Conservation (phyloP, 2,797 vertebrate species). For the Holocentrus rufus region DNA sequence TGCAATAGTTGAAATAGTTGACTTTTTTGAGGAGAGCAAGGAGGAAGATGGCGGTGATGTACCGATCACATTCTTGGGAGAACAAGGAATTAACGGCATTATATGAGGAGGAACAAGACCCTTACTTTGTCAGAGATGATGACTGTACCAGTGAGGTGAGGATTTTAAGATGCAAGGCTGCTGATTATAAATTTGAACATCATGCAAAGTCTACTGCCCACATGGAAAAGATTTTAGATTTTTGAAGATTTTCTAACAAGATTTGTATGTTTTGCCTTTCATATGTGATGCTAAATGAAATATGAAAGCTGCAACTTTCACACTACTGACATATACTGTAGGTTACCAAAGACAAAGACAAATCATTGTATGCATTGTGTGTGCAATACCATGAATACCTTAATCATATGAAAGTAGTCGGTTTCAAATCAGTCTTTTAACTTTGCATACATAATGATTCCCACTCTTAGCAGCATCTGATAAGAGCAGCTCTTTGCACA, state of each 20-base stretch:
- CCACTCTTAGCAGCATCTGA: too few species aligned
- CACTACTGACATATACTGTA: too few species aligned
- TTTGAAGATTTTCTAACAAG: neutral
- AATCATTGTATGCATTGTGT: too few species aligned
- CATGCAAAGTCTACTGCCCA: neutral
- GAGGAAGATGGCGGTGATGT: constrained; percentile 36
- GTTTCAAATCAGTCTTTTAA: too few species aligned
- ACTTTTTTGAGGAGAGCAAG: neutral
- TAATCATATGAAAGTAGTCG: too few species aligned
- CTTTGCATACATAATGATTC: too few species aligned
- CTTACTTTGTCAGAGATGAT: constrained; percentile 39
- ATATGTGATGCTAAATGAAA: too few species aligned
- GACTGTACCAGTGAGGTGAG: constrained; percentile 66
- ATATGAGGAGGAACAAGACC: constrained; percentile 49
- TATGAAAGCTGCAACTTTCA: too few species aligned
- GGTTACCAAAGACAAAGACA: too few species aligned
- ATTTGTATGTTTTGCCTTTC: neutral
- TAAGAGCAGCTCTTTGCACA: too few species aligned
- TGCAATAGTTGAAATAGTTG: too few species aligned
- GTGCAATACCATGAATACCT: too few species aligned
- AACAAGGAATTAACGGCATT: constrained; percentile 61
- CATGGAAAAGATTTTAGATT: neutral
- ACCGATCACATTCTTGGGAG: constrained; percentile 53
- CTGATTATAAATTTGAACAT: neutral
- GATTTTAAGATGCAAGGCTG: neutral